Base-by-base conservation (phyloP, 2,113 vertebrate genomes). In the Scortum barcoo region DNA sequence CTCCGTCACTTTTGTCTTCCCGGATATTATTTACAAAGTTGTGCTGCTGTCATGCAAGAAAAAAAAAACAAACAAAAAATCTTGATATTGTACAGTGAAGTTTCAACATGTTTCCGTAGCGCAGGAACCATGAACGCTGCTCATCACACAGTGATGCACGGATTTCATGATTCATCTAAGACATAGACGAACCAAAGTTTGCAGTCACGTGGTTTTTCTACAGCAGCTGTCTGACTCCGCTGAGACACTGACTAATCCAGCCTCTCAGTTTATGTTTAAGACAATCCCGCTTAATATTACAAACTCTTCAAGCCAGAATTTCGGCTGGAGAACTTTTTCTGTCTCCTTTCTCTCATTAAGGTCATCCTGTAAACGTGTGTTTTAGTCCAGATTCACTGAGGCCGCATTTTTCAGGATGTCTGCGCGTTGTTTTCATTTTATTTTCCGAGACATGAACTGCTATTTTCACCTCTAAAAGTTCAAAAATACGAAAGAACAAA, bases 1-100 rank as follows among this genome's bases (percentile, higher is more conserved):
- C 16, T 28, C 44, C 51, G 7, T 70, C 69, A 72, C 53, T 60
- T 22, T 58, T 0, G 83, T 88, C 74, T 88, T 90, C 83, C 88
- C 3, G 28, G 20, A 33, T 72, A 0, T 78, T 72, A 19, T 42
- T 68, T 28, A n/a, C 48, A 53, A 65, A 40, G n/a, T 4, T 1
- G 24, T 19, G 4, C 63, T 71, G 33, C 54, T 3, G 36, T 60
- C 51, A 26, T 16, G 46, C 61, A 44, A 28, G 40, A 46, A 44
- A 33, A 38, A 19, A 24, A 7, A 7, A 62, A n/a, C n/a, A n/a
- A n/a, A n/a, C n/a, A 19, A 1, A 20, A 2, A 6, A 4, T 19
- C 20, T 6, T 13, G 24, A 24, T 54, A 11, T 46, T 14, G 33
- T 69, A 14, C 17, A 19, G 30, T 51, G 19, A 60, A 0, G 33